These are phyloP conservation scores for Ondatra zibethicus DNA, from an alignment of 2,113 vertebrate species.

Conservation along the genomic window DNA sequence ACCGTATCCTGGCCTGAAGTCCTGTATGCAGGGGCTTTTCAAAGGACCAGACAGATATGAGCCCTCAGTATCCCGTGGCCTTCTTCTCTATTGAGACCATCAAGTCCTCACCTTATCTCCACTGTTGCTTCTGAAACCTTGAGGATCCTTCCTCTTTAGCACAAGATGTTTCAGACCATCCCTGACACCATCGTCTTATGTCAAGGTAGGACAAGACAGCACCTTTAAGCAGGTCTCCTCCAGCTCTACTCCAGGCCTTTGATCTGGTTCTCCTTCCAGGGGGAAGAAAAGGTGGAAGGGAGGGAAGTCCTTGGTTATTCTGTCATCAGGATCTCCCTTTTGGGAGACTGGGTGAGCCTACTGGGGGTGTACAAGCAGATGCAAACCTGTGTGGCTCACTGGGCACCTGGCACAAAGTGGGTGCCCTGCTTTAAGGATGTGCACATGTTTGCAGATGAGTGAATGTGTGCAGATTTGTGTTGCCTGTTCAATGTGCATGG, in stretches of 20 bases:
- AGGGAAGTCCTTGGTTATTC: background rate
- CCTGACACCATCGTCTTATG: conserved; percentile 98
- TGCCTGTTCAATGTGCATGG: background rate
- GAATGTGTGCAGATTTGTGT: background rate
- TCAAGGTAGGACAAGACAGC: conserved; percentile 97
- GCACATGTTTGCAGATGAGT: too few species aligned
- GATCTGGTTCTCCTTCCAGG: background rate
- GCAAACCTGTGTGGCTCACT: accelerated
- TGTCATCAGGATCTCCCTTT: background rate
- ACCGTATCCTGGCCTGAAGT: background rate
- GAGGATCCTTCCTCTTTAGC: conserved; percentile 55
- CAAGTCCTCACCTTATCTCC: background rate
- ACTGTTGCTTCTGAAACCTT: conserved; percentile 75
- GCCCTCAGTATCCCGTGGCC: accelerated
- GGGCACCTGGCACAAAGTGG: accelerated
- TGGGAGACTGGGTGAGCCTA: background rate
- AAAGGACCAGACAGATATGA: accelerated
- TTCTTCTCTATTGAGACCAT: background rate
- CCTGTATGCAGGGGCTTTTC: background rate
- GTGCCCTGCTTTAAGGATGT: accelerated
- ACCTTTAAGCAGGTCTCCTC: conserved; percentile 89
- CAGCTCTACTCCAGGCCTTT: too few species aligned
- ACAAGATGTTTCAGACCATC: conserved; percentile 97
- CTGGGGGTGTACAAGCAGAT: background rate
- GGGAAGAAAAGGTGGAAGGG: background rate